Conservation (phyloP, 64 coral and sea anemone species). For the Actinia tenebrosa region DNA sequence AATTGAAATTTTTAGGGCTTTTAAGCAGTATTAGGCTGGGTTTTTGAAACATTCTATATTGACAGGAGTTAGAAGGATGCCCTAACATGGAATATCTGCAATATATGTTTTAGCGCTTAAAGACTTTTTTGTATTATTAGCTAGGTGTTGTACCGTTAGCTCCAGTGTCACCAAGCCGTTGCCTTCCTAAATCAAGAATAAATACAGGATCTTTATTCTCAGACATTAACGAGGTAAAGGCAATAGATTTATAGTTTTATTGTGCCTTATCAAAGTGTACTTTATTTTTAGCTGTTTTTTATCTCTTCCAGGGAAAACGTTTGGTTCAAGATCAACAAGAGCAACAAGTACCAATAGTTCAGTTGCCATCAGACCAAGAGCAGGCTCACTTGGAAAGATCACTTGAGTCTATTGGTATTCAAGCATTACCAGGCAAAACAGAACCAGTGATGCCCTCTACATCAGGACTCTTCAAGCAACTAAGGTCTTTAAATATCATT, state of each 20-base stretch:
- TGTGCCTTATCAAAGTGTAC: not conserved
- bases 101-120: too few relatives aligned
- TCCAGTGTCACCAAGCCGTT: conserved; percentile 17
- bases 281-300: not conserved
- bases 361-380: not conserved
- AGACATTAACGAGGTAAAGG: not conserved
- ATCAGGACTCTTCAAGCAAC: conserved; percentile 1
- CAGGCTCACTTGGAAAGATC: not conserved
- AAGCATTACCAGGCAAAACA: not conserved
- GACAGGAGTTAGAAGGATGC: too few relatives aligned
- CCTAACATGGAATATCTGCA: too few relatives aligned
- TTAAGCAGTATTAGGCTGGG: too few relatives aligned
- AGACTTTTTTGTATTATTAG: not conserved
- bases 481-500: not conserved
- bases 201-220: not conserved
- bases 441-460: not conserved
- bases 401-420: not conserved
- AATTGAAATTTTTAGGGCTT: too few relatives aligned
- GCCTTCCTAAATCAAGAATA: conserved; percentile 14
- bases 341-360: not conserved
- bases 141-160: conserved; percentile 16
- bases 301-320: not conserved
- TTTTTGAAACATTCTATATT: too few relatives aligned
- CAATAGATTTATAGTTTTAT: not conserved
- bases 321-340: not conserved